phyloP scores from a whole-genome alignment of 2,888 invertebrate genomes.

The Nemapogon koenigi region DNA sequence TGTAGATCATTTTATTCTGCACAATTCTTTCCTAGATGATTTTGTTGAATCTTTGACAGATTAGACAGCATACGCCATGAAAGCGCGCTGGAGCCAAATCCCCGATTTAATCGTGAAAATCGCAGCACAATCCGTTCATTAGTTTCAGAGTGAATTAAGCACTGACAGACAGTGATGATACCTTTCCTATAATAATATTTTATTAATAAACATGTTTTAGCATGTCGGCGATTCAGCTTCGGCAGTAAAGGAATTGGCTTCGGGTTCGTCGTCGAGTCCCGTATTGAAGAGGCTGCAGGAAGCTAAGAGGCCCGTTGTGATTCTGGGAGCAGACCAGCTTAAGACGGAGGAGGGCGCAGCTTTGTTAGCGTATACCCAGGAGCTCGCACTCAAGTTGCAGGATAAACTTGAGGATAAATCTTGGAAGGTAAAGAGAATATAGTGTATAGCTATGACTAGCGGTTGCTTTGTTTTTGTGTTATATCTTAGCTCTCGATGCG shows the following conservation, averaged over 20 bases:
- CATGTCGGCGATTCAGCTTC: conserved; percentile 85
- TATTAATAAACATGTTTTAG: too few species aligned
- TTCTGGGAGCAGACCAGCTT: conserved; percentile 88
- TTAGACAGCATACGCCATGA: too few species aligned
- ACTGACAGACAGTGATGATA: background rate
- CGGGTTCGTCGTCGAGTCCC: conserved; percentile 68
- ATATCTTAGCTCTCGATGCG: too few species aligned
- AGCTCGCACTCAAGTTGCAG: conserved; percentile 69
- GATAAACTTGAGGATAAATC: conserved; percentile 55
- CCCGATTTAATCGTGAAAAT: too few species aligned
- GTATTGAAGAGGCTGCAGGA: conserved; percentile 66
- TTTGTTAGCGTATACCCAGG: conserved; percentile 76
- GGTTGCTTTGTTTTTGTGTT: too few species aligned
- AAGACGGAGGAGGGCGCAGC: conserved; percentile 79
- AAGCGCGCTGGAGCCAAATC: too few species aligned
- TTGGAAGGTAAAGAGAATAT: conserved; percentile 58
- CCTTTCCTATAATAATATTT: background rate
- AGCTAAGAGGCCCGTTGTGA: conserved; percentile 91
- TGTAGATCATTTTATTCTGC: too few species aligned
- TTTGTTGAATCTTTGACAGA: too few species aligned
- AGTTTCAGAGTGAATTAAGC: too few species aligned
- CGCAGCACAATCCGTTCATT: too few species aligned
- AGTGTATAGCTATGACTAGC: too few species aligned
- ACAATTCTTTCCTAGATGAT: too few species aligned
- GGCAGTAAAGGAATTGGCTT: conserved; percentile 75